Conservation (phyloP, 2,113 vertebrate species). For the Fregata magnificens region DNA sequence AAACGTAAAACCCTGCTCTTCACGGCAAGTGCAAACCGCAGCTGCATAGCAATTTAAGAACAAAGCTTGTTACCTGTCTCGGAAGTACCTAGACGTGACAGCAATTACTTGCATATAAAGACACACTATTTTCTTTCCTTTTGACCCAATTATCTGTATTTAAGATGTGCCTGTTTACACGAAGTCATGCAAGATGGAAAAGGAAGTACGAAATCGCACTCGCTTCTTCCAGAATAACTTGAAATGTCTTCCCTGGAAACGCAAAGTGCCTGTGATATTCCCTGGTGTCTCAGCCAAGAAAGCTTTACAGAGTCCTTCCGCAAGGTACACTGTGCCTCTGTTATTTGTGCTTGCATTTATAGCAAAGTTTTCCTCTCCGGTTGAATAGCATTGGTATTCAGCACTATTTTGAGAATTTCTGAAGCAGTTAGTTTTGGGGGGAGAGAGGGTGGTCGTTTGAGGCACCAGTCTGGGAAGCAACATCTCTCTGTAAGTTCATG, state of each 20-base stretch:
- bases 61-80: neutral
- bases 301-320: neutral
- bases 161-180: neutral
- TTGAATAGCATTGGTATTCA: neutral
- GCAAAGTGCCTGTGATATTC: neutral
- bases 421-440: neutral
- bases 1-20: neutral
- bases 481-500: neutral
- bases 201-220: neutral
- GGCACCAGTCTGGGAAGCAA: neutral
- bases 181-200: neutral
- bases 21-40: neutral
- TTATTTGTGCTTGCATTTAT: neutral
- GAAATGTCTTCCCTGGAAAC: neutral
- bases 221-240: neutral
- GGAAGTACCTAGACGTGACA: neutral
- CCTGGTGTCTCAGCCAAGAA: neutral
- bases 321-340: neutral
- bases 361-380: neutral
- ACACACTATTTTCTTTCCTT: neutral
- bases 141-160: constrained; percentile 1
- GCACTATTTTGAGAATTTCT: neutral
- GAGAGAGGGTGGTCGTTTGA: too few species aligned
- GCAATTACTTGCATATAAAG: neutral
- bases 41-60: neutral